Evolutionary conservation across 35 echinoderm and acorn worm genomes (phyloP).

Genomic region (Ophioderma brevispina): DNA sequence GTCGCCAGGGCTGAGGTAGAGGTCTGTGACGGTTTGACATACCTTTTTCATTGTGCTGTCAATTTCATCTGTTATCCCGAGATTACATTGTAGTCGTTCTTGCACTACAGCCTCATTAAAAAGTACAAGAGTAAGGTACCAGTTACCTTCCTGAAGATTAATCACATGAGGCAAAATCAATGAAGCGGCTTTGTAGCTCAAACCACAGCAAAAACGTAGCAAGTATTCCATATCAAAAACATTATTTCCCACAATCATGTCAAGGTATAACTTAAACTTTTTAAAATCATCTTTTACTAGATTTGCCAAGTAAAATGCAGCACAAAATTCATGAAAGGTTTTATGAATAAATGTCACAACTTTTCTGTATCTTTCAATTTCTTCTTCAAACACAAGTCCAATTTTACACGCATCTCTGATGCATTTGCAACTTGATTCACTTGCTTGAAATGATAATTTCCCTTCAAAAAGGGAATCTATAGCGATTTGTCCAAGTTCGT

Average conservation of each 20-base stretch:
- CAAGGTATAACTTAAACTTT: background rate
- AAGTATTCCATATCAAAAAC: background rate
- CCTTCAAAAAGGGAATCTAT: background rate
- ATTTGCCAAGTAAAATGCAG: background rate
- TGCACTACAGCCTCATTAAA: no score
- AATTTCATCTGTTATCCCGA: no score
- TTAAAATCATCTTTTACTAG: background rate
- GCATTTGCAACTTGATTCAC: background rate
- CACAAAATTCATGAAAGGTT: conserved; percentile 18
- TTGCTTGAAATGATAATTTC: background rate
- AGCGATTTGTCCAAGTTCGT: background rate
- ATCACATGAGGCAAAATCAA: background rate
- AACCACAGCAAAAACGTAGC: conserved; percentile 4
- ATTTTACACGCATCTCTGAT: background rate
- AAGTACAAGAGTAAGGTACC: no score
- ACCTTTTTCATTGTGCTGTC: no score
- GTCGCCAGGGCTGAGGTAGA: no score
- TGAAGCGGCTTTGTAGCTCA: background rate
- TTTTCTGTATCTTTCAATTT: background rate
- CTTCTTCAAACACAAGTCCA: background rate
- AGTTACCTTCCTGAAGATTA: no score
- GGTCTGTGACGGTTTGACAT: no score
- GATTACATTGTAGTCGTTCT: no score
- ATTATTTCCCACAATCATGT: background rate
- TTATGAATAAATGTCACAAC: conserved; percentile 15